phyloP scores from a whole-genome alignment of 2,797 vertebrate genomes.

The Propithecus perrieri region DNA sequence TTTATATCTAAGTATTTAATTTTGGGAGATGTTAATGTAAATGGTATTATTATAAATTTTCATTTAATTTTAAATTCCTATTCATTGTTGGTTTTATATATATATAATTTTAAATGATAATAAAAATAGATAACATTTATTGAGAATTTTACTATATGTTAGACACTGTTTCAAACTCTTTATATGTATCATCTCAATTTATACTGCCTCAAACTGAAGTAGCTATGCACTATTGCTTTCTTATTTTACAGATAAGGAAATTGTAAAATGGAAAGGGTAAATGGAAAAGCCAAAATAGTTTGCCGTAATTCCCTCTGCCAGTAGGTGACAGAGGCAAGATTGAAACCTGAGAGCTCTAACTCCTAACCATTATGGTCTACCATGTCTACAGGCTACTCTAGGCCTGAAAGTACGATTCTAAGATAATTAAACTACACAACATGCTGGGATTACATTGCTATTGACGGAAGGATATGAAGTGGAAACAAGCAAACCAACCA shows the following conservation, averaged over 20 bases:
- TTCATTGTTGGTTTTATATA: background rate
- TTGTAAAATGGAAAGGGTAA: background rate
- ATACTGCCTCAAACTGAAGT: background rate
- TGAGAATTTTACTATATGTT: background rate
- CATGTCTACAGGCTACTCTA: background rate
- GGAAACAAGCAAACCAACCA: background rate
- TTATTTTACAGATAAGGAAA: slow-evolving; percentile 20
- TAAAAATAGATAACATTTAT: background rate
- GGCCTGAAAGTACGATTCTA: background rate
- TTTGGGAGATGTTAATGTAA: background rate
- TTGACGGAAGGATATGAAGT: background rate
- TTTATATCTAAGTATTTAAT: background rate
- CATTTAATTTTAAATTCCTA: background rate
- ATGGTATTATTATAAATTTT: background rate
- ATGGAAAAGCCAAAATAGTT: background rate
- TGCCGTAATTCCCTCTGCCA: background rate
- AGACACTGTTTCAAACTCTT: background rate
- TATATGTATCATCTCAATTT: background rate
- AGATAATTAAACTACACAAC: background rate
- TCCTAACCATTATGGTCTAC: background rate
- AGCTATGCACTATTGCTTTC: background rate
- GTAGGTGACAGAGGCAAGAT: background rate
- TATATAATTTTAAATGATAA: background rate
- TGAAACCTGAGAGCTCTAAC: background rate
- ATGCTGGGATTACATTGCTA: background rate